Evolutionary conservation across 35 echinoderm and acorn worm species (phyloP).

Genomic region (Eucidaris tribuloides): DNA sequence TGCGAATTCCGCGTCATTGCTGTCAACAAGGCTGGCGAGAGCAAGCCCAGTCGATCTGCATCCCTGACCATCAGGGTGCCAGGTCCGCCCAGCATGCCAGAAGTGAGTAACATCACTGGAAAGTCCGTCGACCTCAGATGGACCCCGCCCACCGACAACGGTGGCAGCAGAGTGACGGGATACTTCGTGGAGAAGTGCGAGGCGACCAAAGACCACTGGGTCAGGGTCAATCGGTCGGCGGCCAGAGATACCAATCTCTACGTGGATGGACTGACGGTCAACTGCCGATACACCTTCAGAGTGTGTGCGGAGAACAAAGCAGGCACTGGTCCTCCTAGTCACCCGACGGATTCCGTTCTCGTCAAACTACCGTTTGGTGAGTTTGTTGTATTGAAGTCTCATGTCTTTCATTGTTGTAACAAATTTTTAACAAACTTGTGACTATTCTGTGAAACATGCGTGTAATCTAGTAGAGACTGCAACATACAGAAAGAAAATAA

Average conservation of each 20-base stretch:
- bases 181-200: conserved; percentile 66
- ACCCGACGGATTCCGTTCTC: conserved; percentile 38
- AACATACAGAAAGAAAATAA: too few relatives aligned
- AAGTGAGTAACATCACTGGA: conserved; percentile 34
- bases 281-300: conserved; percentile 51
- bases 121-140: conserved; percentile 47
- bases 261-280: conserved; percentile 26
- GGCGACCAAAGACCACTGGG: conserved; percentile 40
- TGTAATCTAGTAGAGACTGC: too few relatives aligned
- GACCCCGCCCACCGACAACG: conserved; percentile 45
- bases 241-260: conserved; percentile 32
- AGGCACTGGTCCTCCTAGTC: conserved; percentile 47
- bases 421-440: too few relatives aligned
- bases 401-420: too few relatives aligned
- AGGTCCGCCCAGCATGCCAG: conserved; percentile 50
- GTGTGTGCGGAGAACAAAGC: conserved; percentile 71
- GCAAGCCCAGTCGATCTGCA: conserved; percentile 34
- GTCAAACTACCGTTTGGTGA: conserved; percentile 65
- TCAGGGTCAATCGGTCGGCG: conserved; percentile 11
- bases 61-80: conserved; percentile 28
- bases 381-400: too few relatives aligned
- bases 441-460: too few relatives aligned
- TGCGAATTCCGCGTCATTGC: conserved; percentile 51
- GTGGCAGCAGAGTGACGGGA: conserved; percentile 36
- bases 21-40: conserved; percentile 48